These are phyloP conservation scores for Cylas formicarius DNA, from an alignment of 1,140 invertebrate species.

Conservation along the genomic window DNA sequence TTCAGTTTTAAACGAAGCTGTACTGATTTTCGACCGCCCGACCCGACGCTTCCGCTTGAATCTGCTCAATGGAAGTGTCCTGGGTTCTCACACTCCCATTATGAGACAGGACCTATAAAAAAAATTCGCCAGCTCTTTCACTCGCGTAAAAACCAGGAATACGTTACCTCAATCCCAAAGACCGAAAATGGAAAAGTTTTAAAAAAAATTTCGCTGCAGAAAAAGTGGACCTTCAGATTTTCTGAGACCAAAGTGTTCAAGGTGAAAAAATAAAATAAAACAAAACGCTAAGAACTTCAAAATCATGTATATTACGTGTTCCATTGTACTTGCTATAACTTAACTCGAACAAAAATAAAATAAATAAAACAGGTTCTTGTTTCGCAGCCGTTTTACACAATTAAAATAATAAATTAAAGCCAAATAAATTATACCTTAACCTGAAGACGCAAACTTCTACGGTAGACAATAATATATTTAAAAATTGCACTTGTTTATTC, in stretches of 20 bases:
- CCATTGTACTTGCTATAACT: too few species aligned
- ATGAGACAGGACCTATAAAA: conserved; percentile 42
- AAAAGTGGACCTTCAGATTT: background rate
- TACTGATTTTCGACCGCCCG: conserved; percentile 61
- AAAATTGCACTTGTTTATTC: too few species aligned
- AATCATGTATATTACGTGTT: conserved; percentile 29
- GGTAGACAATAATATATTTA: too few species aligned
- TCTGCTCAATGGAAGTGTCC: conserved; percentile 46
- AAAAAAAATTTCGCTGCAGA: conserved; percentile 22
- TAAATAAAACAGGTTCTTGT: too few species aligned
- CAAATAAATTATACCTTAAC: too few species aligned
- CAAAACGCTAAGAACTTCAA: conserved; percentile 24
- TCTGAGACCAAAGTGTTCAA: conserved; percentile 1
- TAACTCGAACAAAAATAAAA: too few species aligned
- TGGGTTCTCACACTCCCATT: conserved; percentile 47
- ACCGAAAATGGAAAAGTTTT: background rate
- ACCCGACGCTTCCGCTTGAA: conserved; percentile 32
- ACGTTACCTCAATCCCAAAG: background rate
- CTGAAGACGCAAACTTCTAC: too few species aligned
- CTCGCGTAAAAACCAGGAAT: background rate
- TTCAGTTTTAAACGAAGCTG: conserved; percentile 53
- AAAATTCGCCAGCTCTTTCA: too few species aligned
- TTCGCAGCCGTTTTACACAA: too few species aligned
- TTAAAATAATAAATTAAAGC: too few species aligned
- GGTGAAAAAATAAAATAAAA: conserved; percentile 22